Conservation (phyloP, 2,797 vertebrate species). For the Cyprinella venusta region DNA sequence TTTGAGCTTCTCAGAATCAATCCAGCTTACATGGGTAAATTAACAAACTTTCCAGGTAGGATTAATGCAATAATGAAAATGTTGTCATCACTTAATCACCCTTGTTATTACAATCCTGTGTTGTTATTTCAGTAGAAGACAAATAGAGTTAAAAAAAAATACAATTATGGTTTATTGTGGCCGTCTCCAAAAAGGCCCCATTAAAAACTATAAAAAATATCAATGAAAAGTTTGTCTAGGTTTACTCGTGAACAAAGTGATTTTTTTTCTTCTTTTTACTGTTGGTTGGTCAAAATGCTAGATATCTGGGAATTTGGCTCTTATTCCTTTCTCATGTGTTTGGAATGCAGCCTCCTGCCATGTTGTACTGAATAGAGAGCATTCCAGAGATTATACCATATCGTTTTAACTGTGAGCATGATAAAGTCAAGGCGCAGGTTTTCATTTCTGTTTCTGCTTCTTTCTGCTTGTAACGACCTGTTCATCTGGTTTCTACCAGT, state of each 20-base stretch:
- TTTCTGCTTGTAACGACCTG: slow-evolving; percentile 22
- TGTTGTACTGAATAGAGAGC: background rate
- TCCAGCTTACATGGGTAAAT: background rate
- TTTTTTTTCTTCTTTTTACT: background rate
- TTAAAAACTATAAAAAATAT: background rate
- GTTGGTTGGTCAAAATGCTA: slow-evolving; percentile 2
- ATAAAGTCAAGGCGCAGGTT: slow-evolving; percentile 9
- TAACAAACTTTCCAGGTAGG: too few species aligned
- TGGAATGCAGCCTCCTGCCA: slow-evolving; percentile 49
- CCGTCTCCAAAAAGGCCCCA: background rate
- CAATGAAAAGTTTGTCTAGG: background rate
- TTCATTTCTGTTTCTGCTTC: slow-evolving; percentile 39
- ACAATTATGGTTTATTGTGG: background rate
- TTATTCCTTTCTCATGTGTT: slow-evolving; percentile 5
- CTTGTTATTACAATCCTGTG: background rate
- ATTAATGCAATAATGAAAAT: background rate
- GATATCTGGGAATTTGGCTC: slow-evolving; percentile 33
- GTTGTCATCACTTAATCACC: background rate
- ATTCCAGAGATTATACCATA: slow-evolving; percentile 38
- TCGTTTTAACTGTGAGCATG: background rate
- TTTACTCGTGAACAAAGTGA: background rate
- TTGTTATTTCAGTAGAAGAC: background rate
- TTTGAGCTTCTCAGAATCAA: background rate
- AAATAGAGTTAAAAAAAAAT: background rate
- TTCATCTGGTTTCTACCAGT: slow-evolving; percentile 47